Evolutionary conservation across 2,113 vertebrate species (phyloP).

Genomic region (Gorsachius goisagi): DNA sequence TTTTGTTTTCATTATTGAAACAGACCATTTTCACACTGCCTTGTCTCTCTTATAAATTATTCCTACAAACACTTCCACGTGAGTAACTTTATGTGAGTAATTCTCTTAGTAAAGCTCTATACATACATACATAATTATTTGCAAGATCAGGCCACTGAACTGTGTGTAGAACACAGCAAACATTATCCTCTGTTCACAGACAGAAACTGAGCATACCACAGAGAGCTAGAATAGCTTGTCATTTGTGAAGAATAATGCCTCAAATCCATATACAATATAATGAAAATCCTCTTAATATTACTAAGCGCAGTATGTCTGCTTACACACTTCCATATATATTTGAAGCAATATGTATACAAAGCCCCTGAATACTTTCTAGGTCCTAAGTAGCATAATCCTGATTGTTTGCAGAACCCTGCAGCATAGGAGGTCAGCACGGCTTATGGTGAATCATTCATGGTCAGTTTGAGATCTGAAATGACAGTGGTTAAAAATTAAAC

Average conservation of each 20-base stretch:
- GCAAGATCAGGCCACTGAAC: not conserved
- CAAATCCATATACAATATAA: not conserved
- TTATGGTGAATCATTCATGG: not conserved
- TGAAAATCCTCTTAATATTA: constrained; percentile 40
- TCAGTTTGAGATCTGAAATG: not conserved
- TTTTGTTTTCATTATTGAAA: constrained; percentile 5
- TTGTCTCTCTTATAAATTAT: not conserved
- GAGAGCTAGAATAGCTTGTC: not conserved
- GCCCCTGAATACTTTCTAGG: not conserved
- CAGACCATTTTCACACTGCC: not conserved
- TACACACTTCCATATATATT: not conserved
- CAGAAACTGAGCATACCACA: not conserved
- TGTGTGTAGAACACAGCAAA: not conserved
- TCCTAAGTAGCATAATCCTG: not conserved
- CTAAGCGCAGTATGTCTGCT: not conserved
- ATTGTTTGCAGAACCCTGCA: not conserved
- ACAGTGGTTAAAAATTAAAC: not conserved
- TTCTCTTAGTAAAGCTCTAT: not conserved
- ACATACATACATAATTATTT: not conserved
- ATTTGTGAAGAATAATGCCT: constrained; percentile 2
- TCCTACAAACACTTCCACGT: not conserved
- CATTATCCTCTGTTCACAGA: not conserved
- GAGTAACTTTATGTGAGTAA: not conserved
- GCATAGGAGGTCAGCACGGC: not conserved
- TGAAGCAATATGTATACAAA: not conserved